These are phyloP conservation scores for Rhinoptilus africanus DNA, from an alignment of 2,113 vertebrate genomes.

Conservation along the genomic window DNA sequence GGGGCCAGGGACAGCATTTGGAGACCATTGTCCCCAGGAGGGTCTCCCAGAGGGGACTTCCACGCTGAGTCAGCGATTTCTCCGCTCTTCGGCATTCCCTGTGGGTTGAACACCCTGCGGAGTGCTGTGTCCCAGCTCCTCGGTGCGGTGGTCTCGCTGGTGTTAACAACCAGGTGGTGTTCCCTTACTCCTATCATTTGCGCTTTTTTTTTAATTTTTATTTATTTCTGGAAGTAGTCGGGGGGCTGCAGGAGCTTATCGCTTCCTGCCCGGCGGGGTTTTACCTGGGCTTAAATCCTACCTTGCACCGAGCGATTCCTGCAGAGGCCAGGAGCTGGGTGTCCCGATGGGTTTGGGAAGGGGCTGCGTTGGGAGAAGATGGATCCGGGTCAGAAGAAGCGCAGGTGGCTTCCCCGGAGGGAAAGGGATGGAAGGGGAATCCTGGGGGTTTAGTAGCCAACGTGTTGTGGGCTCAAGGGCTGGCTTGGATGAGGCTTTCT, in stretches of 20 bases:
- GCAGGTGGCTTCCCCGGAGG: not conserved
- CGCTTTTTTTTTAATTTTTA: not conserved
- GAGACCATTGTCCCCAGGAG: not conserved
- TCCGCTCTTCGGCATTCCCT: fast-evolving
- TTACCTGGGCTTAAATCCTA: not conserved
- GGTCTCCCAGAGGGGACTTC: not conserved
- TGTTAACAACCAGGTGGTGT: not conserved
- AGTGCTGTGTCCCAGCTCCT: not conserved
- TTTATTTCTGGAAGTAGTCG: not conserved
- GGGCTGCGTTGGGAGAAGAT: not conserved
- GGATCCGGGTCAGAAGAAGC: not conserved
- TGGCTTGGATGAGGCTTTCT: not conserved
- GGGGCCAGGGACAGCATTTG: not conserved
- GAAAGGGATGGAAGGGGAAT: not conserved
- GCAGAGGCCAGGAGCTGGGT: not conserved
- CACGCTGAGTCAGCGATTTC: not conserved
- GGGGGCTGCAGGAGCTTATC: not conserved
- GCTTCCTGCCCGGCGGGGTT: not conserved
- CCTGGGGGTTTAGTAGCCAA: not conserved
- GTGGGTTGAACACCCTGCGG: fast-evolving
- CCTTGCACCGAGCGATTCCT: fast-evolving
- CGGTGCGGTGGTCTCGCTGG: not conserved
- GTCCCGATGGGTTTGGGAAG: not conserved
- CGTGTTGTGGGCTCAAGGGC: not conserved
- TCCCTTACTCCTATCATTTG: not conserved